Evolutionary conservation across 2,113 vertebrate species (phyloP), one percentile per base, ranked within the genome.

Genomic region (Orcinus orca): DNA sequence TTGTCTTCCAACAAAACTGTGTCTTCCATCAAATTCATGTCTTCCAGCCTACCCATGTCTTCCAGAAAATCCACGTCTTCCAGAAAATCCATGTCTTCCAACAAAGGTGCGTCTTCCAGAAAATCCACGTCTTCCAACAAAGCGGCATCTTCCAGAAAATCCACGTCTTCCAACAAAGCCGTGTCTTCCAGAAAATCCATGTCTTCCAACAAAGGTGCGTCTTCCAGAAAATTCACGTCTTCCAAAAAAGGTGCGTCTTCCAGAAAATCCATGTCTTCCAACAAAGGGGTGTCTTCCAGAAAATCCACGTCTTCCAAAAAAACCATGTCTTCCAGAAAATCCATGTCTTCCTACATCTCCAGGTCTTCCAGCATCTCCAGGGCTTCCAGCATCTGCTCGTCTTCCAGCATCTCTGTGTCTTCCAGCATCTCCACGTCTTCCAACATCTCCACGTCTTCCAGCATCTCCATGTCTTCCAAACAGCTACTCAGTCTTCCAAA

Each of bases 321-420:
- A 81, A 55, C 38, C 31, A 36, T 0, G 38, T 79, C 95, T 96
- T 95, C 95, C 95, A 80, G 20, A 68, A 60, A 79, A 65, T 38
- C n/a, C n/a, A 65, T 11, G 68, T 93, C 93, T 93, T 95, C 95
- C 86, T 26, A 38, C 38, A 90, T 12, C 68, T 94, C 92, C 84
- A 44, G 2, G 65, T 71, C 96, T 98, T 88, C 97, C 96, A 92
- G 53, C 65, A 96, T 65, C 85, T 97, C 97, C 96, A 91, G 60
- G 94, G 41, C 94, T 97, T 97, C 96, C 96, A 89, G 44, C 79
- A 89, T 95, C 79, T 93, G n/a, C 62, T 11, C 5, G 65, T 85
- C 96, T 94, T 96, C 96, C 95, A 65, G 17, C 77, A 71, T 67
- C 58, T 85, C 23, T 15, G 1, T 5, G 26, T 94, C 94, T 96